Conservation (phyloP, 2,797 vertebrate species). For the Hirundo rustica region DNA sequence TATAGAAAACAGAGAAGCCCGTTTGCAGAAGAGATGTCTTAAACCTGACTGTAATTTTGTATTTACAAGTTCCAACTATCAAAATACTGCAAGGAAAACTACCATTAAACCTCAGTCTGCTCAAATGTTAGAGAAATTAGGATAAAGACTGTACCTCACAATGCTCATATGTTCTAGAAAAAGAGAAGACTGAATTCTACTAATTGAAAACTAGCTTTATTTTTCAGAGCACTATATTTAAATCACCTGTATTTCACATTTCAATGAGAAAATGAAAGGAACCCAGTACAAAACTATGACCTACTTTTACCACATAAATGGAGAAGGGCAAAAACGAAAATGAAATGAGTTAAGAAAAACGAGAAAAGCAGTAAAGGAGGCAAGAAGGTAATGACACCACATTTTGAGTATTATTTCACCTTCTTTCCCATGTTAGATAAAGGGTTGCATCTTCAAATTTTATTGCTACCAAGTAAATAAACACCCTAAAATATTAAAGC, state of each 20-base stretch:
- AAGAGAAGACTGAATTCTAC: background rate
- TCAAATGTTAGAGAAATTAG: background rate
- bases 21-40: background rate
- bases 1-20: background rate
- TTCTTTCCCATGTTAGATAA: background rate
- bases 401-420: background rate
- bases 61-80: background rate
- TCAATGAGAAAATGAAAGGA: background rate
- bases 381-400: background rate
- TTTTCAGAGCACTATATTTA: background rate
- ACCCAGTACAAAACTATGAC: background rate
- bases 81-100: background rate
- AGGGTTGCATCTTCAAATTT: background rate
- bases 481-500: background rate
- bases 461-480: background rate
- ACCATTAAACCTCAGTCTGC: background rate
- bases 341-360: background rate
- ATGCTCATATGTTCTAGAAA: background rate
- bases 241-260: background rate
- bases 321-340: background rate
- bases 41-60: background rate
- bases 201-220: background rate
- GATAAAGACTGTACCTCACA: background rate
- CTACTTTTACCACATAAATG: background rate
- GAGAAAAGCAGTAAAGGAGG: background rate